Evolutionary conservation across 2,888 invertebrate species (phyloP), one percentile per base, ranked within the genome.

Genomic region (Neria commutata): DNA sequence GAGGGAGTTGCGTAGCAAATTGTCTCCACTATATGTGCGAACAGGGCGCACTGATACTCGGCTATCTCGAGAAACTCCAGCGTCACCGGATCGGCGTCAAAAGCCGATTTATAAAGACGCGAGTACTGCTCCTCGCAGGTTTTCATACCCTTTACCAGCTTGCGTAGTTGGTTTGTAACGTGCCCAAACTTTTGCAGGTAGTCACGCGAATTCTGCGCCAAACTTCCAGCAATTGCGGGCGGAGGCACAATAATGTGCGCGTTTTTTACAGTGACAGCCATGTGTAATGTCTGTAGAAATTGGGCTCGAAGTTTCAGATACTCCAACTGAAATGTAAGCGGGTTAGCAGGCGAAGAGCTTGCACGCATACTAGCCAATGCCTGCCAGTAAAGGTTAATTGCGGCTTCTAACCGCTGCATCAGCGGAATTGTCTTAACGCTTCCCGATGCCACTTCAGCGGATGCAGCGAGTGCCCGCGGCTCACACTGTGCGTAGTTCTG

Each of bases 161-260:
- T 91, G 49, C 91, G 82, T 66, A 94, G 78, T 84, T 92, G 91
- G 74, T 88, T 87, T 0, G 92, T 90, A 1, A 92, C 89, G 66
- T 92, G 88, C 0, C 92, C 92, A 77, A 89, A 91, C 66, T 90
- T 86, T 68, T 91, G 89, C 55, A 91, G 85, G 69, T 92, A 91
- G 73, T 92, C 92, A 52, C 91, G 85, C 0, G 90, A 88, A 40
- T 88, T 87, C 66, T 91, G 89, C 0, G 94, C 94, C 53, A 92
- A 86, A 2, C 91, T 88, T 2, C 90, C 88, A 0, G 96, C 95
- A 56, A 95, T 93, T 0, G 95, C 95, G 0, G 96, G 95, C 37
- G 96, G 95, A 25, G 96, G 97, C 59, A 94, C 93, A 60, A 95
- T 92, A 73, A 92, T 92, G 63, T 82, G 82, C 0, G 84, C 84